Evolutionary conservation across 2,113 vertebrate genomes (phyloP).

Genomic region (Elgaria multicarinata): DNA sequence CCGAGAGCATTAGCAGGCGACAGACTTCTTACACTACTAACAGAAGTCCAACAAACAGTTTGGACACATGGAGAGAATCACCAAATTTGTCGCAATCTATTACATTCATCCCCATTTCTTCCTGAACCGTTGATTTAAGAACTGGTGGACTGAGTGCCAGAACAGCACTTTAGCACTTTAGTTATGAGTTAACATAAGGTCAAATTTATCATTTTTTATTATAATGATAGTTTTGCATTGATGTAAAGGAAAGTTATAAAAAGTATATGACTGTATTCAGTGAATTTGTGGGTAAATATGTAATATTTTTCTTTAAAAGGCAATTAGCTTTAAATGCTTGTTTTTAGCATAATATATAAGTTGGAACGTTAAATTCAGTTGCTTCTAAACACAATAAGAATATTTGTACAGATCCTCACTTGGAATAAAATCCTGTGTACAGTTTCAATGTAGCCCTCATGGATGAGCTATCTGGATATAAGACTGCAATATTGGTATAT

Average conservation of each 20-base stretch:
- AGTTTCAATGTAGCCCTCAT: background rate
- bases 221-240: slow-evolving; percentile 12
- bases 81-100: slow-evolving; percentile 76
- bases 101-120: slow-evolving; percentile 79
- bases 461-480: background rate
- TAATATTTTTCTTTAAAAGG: slow-evolving; percentile 61
- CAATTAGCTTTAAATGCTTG: slow-evolving; percentile 33
- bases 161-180: background rate
- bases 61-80: slow-evolving; percentile 82
- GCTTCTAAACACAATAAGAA: slow-evolving; percentile 23
- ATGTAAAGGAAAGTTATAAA: slow-evolving; percentile 50
- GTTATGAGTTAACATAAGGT: background rate
- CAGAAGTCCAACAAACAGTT: slow-evolving; percentile 85
- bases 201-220: slow-evolving; percentile 30
- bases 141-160: background rate
- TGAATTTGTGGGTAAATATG: slow-evolving; percentile 24
- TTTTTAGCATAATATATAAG: slow-evolving; percentile 40
- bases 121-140: slow-evolving; percentile 57
- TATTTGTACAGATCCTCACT: background rate
- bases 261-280: slow-evolving; percentile 41
- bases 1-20: slow-evolving; percentile 87
- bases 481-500: background rate
- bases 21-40: slow-evolving; percentile 87
- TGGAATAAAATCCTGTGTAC: background rate
- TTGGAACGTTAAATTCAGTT: slow-evolving; percentile 16